Percentiles rank a stretch among this genome's conserved stretches.
Evolutionary conservation across 1,140 invertebrate genomes (phyloP).

Genomic region (Trachelipus rathkii): DNA sequence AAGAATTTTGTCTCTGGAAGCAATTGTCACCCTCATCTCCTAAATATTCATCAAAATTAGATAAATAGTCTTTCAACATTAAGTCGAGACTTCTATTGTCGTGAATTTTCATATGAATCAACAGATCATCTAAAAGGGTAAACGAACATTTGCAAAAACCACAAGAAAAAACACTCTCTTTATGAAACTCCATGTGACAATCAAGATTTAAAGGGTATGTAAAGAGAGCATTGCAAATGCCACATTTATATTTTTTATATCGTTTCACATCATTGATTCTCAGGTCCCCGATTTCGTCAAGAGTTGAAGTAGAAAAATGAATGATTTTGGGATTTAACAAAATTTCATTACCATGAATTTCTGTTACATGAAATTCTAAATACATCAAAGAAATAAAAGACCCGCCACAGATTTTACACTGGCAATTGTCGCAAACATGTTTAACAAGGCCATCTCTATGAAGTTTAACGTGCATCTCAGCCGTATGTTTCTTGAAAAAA

Average conservation of each 20-base stretch:
- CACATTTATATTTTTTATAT: neutral
- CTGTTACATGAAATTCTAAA: neutral
- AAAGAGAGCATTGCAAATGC: neutral
- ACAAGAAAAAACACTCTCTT: neutral
- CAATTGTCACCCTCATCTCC: no score
- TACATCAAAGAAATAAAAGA: neutral
- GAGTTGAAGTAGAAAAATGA: neutral
- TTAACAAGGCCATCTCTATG: neutral
- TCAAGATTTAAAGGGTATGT: neutral
- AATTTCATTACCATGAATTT: neutral
- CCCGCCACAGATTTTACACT: neutral
- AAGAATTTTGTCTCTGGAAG: no score
- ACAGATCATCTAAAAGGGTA: neutral
- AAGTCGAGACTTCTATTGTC: neutral
- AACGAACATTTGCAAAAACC: neutral
- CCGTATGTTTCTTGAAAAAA: neutral
- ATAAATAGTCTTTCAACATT: neutral
- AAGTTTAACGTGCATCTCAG: neutral
- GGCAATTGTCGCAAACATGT: neutral
- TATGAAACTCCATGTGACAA: conserved; percentile 1
- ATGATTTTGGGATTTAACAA: neutral
- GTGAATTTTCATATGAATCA: neutral
- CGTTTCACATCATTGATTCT: neutral
- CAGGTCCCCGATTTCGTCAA: neutral
- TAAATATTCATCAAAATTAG: neutral